Conservation (phyloP, 1,140 invertebrate species). For the Nephila pilipes region DNA sequence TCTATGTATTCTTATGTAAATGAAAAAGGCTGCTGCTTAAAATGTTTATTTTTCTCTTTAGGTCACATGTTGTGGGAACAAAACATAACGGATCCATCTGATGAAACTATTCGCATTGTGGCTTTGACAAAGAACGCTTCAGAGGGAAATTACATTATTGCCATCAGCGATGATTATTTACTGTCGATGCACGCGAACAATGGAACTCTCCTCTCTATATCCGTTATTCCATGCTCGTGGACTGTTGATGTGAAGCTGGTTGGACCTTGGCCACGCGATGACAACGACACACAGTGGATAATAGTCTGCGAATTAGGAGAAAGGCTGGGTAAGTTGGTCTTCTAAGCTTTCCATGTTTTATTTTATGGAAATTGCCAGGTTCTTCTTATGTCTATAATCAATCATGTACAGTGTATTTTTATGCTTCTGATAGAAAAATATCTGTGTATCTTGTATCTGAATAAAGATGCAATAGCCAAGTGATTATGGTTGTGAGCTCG, state of each 20-base stretch:
- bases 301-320: constrained; percentile 20
- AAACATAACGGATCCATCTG: background rate
- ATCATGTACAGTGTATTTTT: too few species aligned
- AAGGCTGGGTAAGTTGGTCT: constrained; percentile 1
- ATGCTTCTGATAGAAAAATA: too few species aligned
- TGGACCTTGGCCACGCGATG: background rate
- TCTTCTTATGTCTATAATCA: too few species aligned
- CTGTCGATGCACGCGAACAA: background rate
- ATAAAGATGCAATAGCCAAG: too few species aligned
- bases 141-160: background rate
- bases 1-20: too few species aligned
- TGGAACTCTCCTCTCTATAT: background rate
- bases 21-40: background rate
- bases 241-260: background rate
- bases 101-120: background rate
- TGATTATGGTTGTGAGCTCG: too few species aligned
- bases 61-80: background rate
- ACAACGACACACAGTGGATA: background rate
- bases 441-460: too few species aligned
- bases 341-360: too few species aligned
- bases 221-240: background rate
- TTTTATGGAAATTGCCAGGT: too few species aligned
- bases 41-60: background rate
- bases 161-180: background rate
- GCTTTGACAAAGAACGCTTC: background rate